Percentiles rank a stretch among this genome's conserved stretches.
Evolutionary conservation across 2,113 vertebrate genomes (phyloP).

Genomic region (Rattus rattus): DNA sequence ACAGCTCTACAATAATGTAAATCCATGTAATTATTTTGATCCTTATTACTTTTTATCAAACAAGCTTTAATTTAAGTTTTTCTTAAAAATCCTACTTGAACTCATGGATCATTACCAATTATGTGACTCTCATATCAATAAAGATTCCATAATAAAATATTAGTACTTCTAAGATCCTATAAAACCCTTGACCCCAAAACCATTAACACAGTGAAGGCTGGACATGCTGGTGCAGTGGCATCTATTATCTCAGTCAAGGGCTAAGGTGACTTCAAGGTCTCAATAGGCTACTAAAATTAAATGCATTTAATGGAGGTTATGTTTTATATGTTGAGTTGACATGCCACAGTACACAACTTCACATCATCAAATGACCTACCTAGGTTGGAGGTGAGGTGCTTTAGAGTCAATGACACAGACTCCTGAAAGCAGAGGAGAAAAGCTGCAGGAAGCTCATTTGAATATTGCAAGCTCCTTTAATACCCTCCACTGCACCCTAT

Average conservation of each 20-base stretch:
- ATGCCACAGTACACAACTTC: background rate
- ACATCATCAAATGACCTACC: background rate
- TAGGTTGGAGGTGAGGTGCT: no score
- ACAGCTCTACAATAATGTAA: background rate
- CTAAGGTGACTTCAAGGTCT: background rate
- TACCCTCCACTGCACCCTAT: no score
- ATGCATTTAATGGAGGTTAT: background rate
- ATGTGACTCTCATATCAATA: background rate
- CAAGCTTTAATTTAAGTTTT: background rate
- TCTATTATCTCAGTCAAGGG: background rate
- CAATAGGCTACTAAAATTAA: background rate
- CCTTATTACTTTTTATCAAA: background rate
- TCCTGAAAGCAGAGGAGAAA: no score
- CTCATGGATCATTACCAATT: background rate
- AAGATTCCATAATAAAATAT: background rate
- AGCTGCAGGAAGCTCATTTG: no score
- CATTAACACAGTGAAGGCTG: background rate
- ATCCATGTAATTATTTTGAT: slow-evolving; percentile 30
- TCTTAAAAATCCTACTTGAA: slow-evolving; percentile 28
- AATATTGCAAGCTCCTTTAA: no score
- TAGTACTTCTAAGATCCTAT: background rate
- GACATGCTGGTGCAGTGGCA: background rate
- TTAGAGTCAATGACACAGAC: no score
- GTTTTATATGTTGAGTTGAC: background rate
- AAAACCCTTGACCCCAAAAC: background rate